Conservation (phyloP, 1,140 invertebrate genomes). For the Lordiphosa mommai region DNA sequence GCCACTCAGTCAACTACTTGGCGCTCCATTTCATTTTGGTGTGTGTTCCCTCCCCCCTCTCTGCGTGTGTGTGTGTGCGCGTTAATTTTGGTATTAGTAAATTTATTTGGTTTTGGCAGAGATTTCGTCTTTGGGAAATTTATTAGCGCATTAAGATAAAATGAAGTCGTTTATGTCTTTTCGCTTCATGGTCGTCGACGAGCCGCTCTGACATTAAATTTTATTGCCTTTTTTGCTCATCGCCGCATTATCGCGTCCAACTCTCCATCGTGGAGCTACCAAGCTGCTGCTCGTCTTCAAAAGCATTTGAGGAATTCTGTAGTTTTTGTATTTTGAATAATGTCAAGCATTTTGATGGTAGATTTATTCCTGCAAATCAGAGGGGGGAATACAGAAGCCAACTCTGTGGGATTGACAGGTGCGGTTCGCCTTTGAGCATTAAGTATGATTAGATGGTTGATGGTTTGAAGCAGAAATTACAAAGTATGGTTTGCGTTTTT, state of each 20-base stretch:
- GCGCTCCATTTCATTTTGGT: conserved; percentile 59
- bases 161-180: conserved; percentile 73
- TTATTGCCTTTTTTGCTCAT: conserved; percentile 69
- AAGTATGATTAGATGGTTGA: conserved; percentile 40
- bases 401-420: conserved; percentile 17
- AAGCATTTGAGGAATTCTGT: conserved; percentile 58
- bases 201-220: conserved; percentile 53
- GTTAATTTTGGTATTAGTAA: conserved; percentile 74
- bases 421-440: conserved; percentile 18
- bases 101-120: conserved; percentile 76
- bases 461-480: not conserved
- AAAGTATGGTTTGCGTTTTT: not conserved
- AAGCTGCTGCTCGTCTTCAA: conserved; percentile 1
- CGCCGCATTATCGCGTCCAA: conserved; percentile 19
- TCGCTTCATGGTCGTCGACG: conserved; percentile 19
- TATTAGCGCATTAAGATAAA: conserved; percentile 77
- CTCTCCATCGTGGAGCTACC: not conserved
- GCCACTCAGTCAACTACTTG: conserved; percentile 64
- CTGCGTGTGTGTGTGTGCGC: conserved; percentile 1
- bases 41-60: conserved; percentile 4
- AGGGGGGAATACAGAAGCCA: not conserved
- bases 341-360: conserved; percentile 58
- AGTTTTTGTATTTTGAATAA: conserved; percentile 68
- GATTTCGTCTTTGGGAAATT: conserved; percentile 71
- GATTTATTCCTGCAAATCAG: conserved; percentile 51